Evolutionary conservation across 2,113 vertebrate genomes (phyloP).

Genomic region (Todiramphus saurophagus): DNA sequence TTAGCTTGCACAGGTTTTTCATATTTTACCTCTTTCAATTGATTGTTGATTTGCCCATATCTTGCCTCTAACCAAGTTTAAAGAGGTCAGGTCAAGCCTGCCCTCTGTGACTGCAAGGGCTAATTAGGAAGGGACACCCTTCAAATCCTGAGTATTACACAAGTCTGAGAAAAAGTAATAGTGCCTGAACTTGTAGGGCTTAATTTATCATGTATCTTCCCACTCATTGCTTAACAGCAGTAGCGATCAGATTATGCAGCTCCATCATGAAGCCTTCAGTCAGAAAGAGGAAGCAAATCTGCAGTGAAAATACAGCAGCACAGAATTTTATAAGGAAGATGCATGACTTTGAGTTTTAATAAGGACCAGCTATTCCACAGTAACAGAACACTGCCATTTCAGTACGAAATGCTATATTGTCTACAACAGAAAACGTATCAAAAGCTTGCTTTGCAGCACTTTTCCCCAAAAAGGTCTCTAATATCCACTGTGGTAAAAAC

Average conservation of each 20-base stretch:
- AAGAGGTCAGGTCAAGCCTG: rapidly evolving
- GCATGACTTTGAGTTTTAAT: background rate
- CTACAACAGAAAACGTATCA: background rate
- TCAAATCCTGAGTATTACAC: background rate
- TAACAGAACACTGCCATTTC: background rate
- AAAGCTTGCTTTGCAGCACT: background rate
- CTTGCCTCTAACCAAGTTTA: background rate
- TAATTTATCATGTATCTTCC: background rate
- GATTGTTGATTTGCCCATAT: background rate
- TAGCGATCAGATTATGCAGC: background rate
- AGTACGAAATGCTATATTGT: background rate
- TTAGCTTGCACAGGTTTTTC: background rate
- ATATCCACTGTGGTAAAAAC: background rate
- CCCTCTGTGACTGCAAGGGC: background rate
- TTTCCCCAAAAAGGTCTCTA: rapidly evolving
- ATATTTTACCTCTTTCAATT: background rate
- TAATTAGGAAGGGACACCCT: background rate
- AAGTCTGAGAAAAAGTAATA: background rate
- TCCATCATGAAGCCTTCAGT: background rate
- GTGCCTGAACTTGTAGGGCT: background rate
- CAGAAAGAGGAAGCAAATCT: background rate
- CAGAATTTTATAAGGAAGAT: background rate
- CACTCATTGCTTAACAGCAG: background rate
- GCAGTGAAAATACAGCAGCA: background rate
- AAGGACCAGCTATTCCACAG: background rate